Evolutionary conservation across 2,888 invertebrate species (phyloP).

Genomic region (Apotomis capreana): DNA sequence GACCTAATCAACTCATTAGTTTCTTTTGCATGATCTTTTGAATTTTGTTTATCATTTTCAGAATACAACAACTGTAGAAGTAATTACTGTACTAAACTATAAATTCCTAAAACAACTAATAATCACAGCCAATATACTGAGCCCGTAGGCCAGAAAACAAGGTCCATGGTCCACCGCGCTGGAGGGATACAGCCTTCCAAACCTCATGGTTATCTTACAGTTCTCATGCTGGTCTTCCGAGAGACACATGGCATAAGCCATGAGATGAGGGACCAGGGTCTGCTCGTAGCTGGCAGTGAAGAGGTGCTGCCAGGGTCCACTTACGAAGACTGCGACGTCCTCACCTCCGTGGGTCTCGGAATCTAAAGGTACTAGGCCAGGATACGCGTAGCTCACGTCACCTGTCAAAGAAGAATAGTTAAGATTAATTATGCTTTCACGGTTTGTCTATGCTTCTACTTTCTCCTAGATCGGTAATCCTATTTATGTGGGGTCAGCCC

Average conservation of each 20-base stretch:
- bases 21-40: too few species aligned
- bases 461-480: too few species aligned
- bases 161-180: constrained; percentile 44
- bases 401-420: constrained; percentile 53
- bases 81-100: constrained; percentile 6
- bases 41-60: not conserved
- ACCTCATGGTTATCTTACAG: constrained; percentile 51
- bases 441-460: too few species aligned
- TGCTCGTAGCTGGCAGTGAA: constrained; percentile 92
- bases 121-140: constrained; percentile 43
- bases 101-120: constrained; percentile 37
- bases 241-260: constrained; percentile 88
- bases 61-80: constrained; percentile 12
- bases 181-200: constrained; percentile 50
- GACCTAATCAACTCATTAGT: too few species aligned
- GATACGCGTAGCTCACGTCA: constrained; percentile 80
- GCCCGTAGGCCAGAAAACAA: constrained; percentile 19
- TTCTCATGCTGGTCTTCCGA: constrained; percentile 79
- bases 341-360: constrained; percentile 90
- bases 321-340: constrained; percentile 89
- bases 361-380: constrained; percentile 84
- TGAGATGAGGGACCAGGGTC: constrained; percentile 88
- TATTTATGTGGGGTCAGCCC: too few species aligned
- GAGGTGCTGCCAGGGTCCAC: constrained; percentile 90
- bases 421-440: too few species aligned